Evolutionary conservation across 2,888 invertebrate species (phyloP), one percentile per base, ranked within the genome.

Genomic region (Strigamia maritima): DNA sequence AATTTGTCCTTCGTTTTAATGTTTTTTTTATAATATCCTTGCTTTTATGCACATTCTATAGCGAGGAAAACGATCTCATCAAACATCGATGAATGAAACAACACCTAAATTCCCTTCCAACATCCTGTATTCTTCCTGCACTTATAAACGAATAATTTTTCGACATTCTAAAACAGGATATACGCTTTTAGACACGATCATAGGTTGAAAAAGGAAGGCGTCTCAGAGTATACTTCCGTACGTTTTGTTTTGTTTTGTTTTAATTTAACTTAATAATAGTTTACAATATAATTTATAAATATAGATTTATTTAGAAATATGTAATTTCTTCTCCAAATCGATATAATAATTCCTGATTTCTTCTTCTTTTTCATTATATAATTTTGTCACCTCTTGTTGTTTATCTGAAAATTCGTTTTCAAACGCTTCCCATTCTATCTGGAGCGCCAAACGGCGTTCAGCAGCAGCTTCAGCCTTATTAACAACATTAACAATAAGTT

Each of bases 51-150:
- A n/a, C 24, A 24, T 60, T 60, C 22, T 60, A 60, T 19, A 60
- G 60, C 60, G 19, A 60, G 60, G 60, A 60, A 60, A 24, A 60
- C 60, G 60, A 60, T 60, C n/a, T 60, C 60, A 60, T 60, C 60
- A 60, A 24, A 22, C 22, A 19, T 24, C 10, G 10, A 22, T 60
- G 12, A 60, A 22, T 60, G 60, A 60, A 60, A 60, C 60, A 60
- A 60, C 60, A 24, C 1, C 24, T 19, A 60, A 60, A 60, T 60
- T n/a, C 19, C 24, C 60, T 24, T 60, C 19, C 60, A 44, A 60
- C 60, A 24, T 60, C 60, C 60, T 60, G 60, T 22, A 60, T 22
- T 60, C 60, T 24, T 60, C 60, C 60, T 60, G 60, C 22, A 60
- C 60, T 24, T 60, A 6, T 60, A 60, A 60, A 19, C 60, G 19